Evolutionary conservation across 1,140 invertebrate genomes (phyloP), one percentile per base, ranked within the genome.

Genomic region (Radopholus similis): DNA sequence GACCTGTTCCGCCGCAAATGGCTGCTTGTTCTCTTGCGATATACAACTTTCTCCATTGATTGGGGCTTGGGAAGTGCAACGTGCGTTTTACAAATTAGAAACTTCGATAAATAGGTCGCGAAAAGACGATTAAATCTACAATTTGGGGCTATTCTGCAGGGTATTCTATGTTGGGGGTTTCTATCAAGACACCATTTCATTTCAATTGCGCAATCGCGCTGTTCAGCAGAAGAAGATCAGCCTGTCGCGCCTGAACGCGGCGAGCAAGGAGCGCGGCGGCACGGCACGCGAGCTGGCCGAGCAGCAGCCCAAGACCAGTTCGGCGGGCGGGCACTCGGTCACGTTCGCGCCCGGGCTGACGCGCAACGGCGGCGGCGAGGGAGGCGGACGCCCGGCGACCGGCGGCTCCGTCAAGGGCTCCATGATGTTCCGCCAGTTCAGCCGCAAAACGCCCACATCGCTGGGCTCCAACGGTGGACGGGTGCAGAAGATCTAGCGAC

Each of bases 401-500:
- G 11, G 18, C 2, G 9, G 13, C 2, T 38, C 23, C 26, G 23
- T 64, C n/a, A 64, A 64, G 23, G 54, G 62, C 28, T 37, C 37
- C 15, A 64, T 64, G 62, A 64, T 64, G 62, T 64, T 64, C 54
- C 30, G 62, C 30, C 62, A 64, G 54, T 64, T 64, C 54, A 30
- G 28, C 15, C 32, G 49, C 49, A 62, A 54, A 21, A 32, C 28
- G 15, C 51, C 30, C n/a, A 4, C 51, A 32, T n/a, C 51, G 6
- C 15, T 34, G 35, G 49, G 21, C 49, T 40, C 18, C 49, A 58
- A 9, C 40, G 37, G 38, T 9, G 59, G 59, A 62, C 59, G 32
- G 40, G 21, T 26, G 40, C 28, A 47, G 28, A 28, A 34, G n/a
- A 49, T 62, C 49, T 47, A 40, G 32, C 28, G 32, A 62, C 32